A percentile compares a stretch with the other conserved stretches of the same genome.
Evolutionary conservation across 2,113 vertebrate genomes (phyloP).

Genomic region (Odocoileus hemionus): DNA sequence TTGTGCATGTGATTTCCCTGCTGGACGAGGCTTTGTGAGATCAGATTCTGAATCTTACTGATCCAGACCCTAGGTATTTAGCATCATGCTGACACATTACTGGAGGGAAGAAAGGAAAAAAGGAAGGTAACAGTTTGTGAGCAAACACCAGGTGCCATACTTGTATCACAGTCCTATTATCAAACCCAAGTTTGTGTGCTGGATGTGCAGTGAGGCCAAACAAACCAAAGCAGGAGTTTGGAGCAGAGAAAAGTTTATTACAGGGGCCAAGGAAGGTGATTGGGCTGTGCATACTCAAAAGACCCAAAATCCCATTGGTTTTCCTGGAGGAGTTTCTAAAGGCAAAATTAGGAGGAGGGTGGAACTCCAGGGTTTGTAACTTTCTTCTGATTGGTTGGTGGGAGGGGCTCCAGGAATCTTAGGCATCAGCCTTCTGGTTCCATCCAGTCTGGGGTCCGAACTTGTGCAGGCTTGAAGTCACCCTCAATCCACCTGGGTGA

Average conservation of each 20-base stretch:
- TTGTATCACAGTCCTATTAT: background rate
- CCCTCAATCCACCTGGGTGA: background rate
- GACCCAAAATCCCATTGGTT: background rate
- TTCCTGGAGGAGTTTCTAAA: background rate
- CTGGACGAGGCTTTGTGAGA: background rate
- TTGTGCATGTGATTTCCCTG: background rate
- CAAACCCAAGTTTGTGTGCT: background rate
- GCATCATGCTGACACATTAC: background rate
- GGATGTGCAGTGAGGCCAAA: background rate
- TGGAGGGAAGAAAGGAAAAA: background rate
- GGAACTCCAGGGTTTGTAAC: background rate
- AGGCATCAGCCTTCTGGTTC: background rate
- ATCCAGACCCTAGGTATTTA: background rate
- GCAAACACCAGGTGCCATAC: background rate
- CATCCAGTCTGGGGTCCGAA: too few species aligned
- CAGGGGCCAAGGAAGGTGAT: background rate
- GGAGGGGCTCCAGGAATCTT: background rate
- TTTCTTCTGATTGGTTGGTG: background rate
- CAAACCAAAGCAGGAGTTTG: background rate
- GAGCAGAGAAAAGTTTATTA: background rate
- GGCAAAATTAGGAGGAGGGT: background rate
- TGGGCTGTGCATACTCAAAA: background rate
- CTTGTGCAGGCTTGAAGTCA: background rate
- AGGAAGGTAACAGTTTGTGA: background rate
- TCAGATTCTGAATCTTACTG: background rate